Base-by-base conservation (phyloP, 2,888 invertebrate species). In the Nasonia oneida region DNA sequence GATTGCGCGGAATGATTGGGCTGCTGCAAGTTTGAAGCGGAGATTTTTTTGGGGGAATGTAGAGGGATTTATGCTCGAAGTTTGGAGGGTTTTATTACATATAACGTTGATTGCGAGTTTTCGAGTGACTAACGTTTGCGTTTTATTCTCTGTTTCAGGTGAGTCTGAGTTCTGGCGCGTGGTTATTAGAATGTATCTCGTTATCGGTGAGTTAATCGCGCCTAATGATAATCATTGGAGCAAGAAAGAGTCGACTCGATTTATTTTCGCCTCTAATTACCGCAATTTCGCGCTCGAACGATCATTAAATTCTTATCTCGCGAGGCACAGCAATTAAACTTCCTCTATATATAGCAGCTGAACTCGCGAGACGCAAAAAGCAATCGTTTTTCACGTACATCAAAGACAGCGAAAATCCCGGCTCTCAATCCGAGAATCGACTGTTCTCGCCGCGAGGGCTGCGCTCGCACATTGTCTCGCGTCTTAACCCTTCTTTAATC, bases 71-170 rank as follows among this genome's bases (percentile, higher is more conserved):
- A 47, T 42, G 23, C 23, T 47, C 23, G 3, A 73, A 73, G 42
- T 73, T 47, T 73, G 39, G 18, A 37, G 42, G 12, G 12, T 73
- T 15, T 73, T 73, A 42, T 73, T 23, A 42, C 12, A n/a, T 12
- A 5, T 37, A 23, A 42, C 3, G 47, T 1, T 14, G 23, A 12
- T 73, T 14, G 14, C 0, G 0, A 4, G 0, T 37, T n/a, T 61
- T 23, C 37, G 12, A 10, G n/a, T 23, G 42, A 50, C 53, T 83
- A 47, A 78, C 61, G 23, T 57, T 37, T 29, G 39, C 47, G 5
- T 71, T 23, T 71, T 73, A 14, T 78, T 61, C 42, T 84, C n/a
- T 84, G 79, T 74, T 78, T 42, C 83, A 74, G 73, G 73, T 79
- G 74, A 84, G 83, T 77, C 61, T 73, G 1, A 18, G 42, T 3